Conservation (phyloP, 2,113 vertebrate genomes). For the Myiozetetes cayanensis region DNA sequence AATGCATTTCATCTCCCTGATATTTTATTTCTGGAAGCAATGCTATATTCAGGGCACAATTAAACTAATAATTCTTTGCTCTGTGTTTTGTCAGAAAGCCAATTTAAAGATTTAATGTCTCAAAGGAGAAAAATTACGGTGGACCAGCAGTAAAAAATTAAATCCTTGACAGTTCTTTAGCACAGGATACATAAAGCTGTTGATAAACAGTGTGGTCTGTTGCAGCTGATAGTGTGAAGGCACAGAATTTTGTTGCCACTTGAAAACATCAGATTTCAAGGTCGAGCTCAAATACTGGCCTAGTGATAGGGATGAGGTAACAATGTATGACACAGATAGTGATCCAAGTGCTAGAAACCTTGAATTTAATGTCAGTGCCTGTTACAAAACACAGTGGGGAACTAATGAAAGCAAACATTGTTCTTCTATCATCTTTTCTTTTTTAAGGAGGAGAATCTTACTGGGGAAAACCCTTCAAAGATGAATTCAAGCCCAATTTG, state of each 20-base stretch:
- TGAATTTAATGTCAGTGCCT: background rate
- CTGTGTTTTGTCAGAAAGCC: background rate
- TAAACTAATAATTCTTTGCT: background rate
- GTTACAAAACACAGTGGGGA: background rate
- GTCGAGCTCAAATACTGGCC: background rate
- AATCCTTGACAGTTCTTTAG: background rate
- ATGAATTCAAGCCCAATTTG: conserved; percentile 93
- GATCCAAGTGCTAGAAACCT: background rate
- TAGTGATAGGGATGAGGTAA: background rate
- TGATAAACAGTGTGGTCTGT: background rate
- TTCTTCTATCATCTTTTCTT: background rate
- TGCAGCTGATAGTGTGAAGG: background rate
- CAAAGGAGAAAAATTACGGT: background rate
- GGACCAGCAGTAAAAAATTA: background rate
- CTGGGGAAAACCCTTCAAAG: conserved; percentile 94
- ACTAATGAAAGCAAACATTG: background rate
- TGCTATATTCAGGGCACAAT: background rate
- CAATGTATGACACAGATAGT: background rate
- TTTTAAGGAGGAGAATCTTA: conserved; percentile 88
- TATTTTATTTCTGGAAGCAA: background rate
- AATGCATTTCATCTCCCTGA: background rate
- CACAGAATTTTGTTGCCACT: background rate
- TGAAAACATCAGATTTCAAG: background rate
- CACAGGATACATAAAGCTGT: background rate
- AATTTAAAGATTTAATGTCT: background rate